Evolutionary conservation across 2,888 invertebrate species (phyloP).

Genomic region (Watsonalla binaria): DNA sequence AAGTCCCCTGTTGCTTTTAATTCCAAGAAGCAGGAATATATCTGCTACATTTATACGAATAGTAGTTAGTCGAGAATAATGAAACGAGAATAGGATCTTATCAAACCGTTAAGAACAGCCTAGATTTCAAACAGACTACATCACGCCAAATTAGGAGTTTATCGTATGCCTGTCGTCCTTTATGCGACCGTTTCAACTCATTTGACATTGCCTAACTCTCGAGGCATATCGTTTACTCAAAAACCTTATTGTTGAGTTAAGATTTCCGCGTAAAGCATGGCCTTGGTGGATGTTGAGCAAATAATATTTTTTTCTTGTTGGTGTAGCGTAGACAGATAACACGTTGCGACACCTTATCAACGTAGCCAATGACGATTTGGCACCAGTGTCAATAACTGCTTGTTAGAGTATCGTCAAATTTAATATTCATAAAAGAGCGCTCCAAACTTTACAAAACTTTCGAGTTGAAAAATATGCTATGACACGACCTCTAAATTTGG

Average conservation of each 20-base stretch:
- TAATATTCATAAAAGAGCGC: neutral
- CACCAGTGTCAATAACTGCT: neutral
- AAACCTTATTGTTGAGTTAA: constrained; percentile 30
- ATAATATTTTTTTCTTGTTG: constrained; percentile 49
- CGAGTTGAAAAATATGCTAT: too few species aligned
- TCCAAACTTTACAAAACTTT: too few species aligned
- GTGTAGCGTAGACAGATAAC: constrained; percentile 51
- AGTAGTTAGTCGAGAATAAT: neutral
- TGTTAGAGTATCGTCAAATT: neutral
- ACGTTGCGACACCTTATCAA: constrained; percentile 57
- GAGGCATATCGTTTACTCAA: constrained; percentile 22
- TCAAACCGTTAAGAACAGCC: neutral
- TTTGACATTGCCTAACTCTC: constrained; percentile 52
- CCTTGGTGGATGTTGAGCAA: constrained; percentile 62
- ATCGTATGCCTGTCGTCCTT: constrained; percentile 36
- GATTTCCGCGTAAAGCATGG: constrained; percentile 60
- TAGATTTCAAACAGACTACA: neutral
- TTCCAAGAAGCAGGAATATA: neutral
- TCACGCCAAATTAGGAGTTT: neutral
- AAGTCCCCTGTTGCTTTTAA: neutral
- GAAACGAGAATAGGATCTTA: neutral
- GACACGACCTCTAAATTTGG: too few species aligned
- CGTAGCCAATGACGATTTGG: constrained; percentile 30
- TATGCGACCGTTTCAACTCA: constrained; percentile 49
- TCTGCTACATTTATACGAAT: neutral